Percentiles rank a stretch among this genome's conserved stretches.
Evolutionary conservation across 2,113 vertebrate genomes (phyloP).

Genomic region (Notarius quadriscutis): DNA sequence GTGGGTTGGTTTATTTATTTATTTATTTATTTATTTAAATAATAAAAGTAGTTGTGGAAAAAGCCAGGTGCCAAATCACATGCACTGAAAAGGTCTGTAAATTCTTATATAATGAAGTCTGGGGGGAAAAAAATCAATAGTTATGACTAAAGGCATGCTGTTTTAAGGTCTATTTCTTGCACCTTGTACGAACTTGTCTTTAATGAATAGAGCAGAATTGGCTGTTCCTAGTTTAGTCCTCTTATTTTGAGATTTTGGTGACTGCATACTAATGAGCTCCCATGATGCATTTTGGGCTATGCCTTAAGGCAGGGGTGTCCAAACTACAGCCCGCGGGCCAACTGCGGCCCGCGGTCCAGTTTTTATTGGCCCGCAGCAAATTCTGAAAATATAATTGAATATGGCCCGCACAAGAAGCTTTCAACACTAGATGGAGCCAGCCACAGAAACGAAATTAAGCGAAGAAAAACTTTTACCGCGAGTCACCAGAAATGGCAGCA

Average conservation of each 20-base stretch:
- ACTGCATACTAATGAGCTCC: conserved; percentile 42
- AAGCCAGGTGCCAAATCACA: neutral
- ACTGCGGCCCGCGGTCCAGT: no score
- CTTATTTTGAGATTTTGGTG: conserved; percentile 17
- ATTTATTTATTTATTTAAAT: no score
- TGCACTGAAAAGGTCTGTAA: neutral
- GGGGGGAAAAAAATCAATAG: neutral
- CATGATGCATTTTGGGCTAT: conserved; percentile 11
- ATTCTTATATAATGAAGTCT: neutral
- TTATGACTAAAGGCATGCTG: neutral
- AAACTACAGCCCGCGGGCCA: no score
- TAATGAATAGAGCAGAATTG: neutral
- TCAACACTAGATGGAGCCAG: no score
- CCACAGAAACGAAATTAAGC: no score
- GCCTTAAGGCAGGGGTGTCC: no score
- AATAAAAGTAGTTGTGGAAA: neutral
- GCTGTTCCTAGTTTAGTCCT: neutral
- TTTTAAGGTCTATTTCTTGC: neutral
- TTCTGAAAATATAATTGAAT: no score
- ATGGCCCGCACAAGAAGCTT: no score
- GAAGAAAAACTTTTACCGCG: neutral
- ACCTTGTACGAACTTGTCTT: neutral
- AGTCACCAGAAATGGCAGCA: conserved; percentile 14
- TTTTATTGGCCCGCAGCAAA: no score
- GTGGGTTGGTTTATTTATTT: no score